Evolutionary conservation across 64 coral and sea anemone species (phyloP).

Genomic region (Catalaphyllia jardinei): DNA sequence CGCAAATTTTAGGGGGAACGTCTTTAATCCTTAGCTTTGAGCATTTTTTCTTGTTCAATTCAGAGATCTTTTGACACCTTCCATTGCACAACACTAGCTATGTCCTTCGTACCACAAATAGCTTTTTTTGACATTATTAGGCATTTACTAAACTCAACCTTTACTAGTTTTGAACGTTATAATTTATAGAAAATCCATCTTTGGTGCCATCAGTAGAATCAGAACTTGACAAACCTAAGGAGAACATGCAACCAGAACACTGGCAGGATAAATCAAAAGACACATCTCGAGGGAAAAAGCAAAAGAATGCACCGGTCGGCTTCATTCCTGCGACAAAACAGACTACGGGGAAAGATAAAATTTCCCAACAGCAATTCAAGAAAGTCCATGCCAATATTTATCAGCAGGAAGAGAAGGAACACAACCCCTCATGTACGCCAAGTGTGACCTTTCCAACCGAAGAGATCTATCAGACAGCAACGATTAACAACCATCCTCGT

Average conservation of each 20-base stretch:
- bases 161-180: background rate
- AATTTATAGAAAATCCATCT: background rate
- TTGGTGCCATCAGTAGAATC: background rate
- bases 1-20: too few species aligned
- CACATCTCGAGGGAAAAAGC: background rate
- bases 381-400: background rate
- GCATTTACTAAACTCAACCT: too few species aligned
- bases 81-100: too few species aligned
- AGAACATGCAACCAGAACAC: background rate
- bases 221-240: slow-evolving; percentile 16
- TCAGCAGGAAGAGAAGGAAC: background rate
- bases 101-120: too few species aligned
- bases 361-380: background rate
- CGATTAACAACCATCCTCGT: slow-evolving; percentile 2
- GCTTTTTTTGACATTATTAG: too few species aligned
- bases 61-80: too few species aligned
- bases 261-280: background rate
- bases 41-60: too few species aligned
- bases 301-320: background rate
- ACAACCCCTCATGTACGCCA: background rate
- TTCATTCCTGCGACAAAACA: background rate
- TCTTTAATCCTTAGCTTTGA: too few species aligned
- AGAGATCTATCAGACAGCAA: slow-evolving; percentile 13
- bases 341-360: background rate
- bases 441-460: background rate